Evolutionary conservation across 1,140 invertebrate genomes (phyloP), one percentile per base, ranked within the genome.

Genomic region (Zaprionus ghesquierei): DNA sequence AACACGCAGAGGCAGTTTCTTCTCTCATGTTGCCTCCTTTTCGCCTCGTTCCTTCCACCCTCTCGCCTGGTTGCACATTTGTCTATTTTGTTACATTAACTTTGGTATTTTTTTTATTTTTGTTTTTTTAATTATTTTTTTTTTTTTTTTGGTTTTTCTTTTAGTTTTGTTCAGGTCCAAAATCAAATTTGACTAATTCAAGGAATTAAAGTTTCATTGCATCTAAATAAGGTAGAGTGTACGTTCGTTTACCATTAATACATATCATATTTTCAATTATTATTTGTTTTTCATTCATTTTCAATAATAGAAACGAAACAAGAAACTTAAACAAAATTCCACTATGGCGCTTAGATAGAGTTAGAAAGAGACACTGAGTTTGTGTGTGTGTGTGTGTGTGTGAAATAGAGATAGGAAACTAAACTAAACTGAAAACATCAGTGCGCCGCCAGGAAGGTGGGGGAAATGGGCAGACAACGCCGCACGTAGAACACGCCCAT

Each of bases 161-260:
- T 74, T 50, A 60, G 79, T 75, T 87, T 74, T 73, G 49, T 75
- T 90, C 86, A 90, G 86, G 86, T 90, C 86, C 86, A 90, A 90
- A 90, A 90, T 87, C 72, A 90, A 90, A 90, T 90, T 90, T 90
- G 82, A 87, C 87, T 90, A 90, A 90, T 90, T 87, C 76, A 90
- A 90, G 87, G 87, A 90, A 90, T 90, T 90, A 80, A 90, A 90
- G 87, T 90, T 90, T 90, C 87, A 87, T 90, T 89, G 80, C 84
- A 82, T 87, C 84, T 87, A 87, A 87, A 87, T 79, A 89, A 89
- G 82, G 82, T 87, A 87, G 81, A 87, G 76, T 86, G 82, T 87
- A 81, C 62, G 81, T 75, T 86, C 71, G 78, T 76, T 86, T 87
- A 69, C 41, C 23, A 25, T 51, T 51, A 71, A 71, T 89, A 82